A percentile compares a stretch with the other conserved stretches of the same genome.
phyloP scores from a whole-genome alignment of 2,888 invertebrate genomes.

The Meghimatium bilineatum region DNA sequence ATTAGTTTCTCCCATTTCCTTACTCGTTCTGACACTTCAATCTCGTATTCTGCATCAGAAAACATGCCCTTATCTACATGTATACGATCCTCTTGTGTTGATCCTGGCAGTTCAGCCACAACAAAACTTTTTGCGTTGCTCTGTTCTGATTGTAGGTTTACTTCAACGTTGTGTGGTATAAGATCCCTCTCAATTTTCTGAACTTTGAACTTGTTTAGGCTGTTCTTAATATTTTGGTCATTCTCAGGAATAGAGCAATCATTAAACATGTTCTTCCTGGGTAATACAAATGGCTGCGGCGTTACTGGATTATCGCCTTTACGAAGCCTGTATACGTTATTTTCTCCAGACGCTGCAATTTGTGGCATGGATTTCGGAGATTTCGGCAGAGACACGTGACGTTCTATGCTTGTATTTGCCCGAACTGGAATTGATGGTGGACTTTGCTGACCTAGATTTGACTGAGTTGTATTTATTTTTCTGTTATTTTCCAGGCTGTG shows the following conservation, averaged over 20 bases:
- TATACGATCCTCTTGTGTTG: constrained; percentile 34
- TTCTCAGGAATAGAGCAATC: constrained; percentile 26
- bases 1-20: constrained; percentile 71
- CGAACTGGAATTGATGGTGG: constrained; percentile 32
- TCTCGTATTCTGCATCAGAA: constrained; percentile 72
- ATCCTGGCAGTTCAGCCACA: constrained; percentile 45
- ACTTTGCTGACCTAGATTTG: not conserved
- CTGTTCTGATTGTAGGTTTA: constrained; percentile 40
- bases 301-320: not conserved
- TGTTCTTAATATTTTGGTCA: constrained; percentile 52
- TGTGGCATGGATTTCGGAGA: not conserved
- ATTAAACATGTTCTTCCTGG: constrained; percentile 47
- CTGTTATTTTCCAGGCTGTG: constrained; percentile 53
- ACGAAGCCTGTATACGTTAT: not conserved
- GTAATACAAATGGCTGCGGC: constrained; percentile 31
- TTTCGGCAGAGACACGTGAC: constrained; percentile 23
- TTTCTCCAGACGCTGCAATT: not conserved
- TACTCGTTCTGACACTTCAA: constrained; percentile 70
- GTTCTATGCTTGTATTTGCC: constrained; percentile 33
- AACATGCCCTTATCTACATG: constrained; percentile 68
- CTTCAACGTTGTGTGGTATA: constrained; percentile 39
- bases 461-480: not conserved
- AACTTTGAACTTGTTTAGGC: constrained; percentile 64
- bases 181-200: constrained; percentile 56
- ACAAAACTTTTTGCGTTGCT: constrained; percentile 35